Base-by-base conservation (phyloP, 2,888 invertebrate genomes). In the Acleris holmiana region DNA sequence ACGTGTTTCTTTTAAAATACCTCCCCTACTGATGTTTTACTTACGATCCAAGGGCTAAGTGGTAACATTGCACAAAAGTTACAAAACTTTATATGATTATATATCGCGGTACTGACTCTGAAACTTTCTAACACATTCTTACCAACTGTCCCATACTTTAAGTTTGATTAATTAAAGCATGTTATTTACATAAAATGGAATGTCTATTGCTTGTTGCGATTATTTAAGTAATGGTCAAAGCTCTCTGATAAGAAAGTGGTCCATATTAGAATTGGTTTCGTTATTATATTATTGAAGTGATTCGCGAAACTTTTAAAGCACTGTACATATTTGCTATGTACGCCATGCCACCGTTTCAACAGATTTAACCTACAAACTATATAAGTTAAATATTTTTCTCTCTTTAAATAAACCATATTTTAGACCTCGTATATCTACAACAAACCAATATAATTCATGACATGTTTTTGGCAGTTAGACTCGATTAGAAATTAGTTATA, bases 401-500 rank as follows among this genome's bases (percentile, higher is more conserved):
- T 70, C 68, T 74, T 72, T 69, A 71, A 72, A 75, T 75, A 71
- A 69, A 70, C 56, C 69, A 64, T 68, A 64, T 67, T 69, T 71
- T 65, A 60, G 54, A 65, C 61, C 63, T 57, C 68, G 69, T 70
- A 61, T 69, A 69, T 59, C 71, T 70, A 75, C 64, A 68, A 75
- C 64, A 67, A 70, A 72, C 70, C 69, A 68, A 72, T 73, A 70
- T 65, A 68, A 72, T 72, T 72, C 66, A 69, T 62, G 70, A 74
- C 67, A 72, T 74, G 65, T 77, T 83, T 82, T 84, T 85, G 83
- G 83, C 80, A 81, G 79, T 76, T 75, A 75, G 71, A 76, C 77
- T 74, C 73, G 56, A 67, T 64, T 67, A 64, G 62, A 60, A 55
- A 66, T 72, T 74, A 72, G 71, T 61, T 59, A 49, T 48, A 68